Base-by-base conservation (phyloP, 92 coral and sea anemone genomes). In the Hydrozoanthus gracilis region DNA sequence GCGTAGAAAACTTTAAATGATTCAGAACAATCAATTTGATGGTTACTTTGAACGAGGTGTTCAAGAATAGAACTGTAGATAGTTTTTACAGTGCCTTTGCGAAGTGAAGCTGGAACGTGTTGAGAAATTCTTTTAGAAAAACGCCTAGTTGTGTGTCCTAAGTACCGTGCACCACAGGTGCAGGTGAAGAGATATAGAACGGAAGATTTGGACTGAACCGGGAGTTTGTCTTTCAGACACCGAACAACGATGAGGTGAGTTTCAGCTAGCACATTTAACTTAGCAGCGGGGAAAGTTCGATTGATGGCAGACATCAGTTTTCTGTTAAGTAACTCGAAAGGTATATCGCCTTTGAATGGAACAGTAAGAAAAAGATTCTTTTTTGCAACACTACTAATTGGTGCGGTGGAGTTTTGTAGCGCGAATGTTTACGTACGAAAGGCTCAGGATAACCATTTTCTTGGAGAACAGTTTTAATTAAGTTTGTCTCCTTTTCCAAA, bases 381-480 rank as follows among this genome's bases (percentile, higher is more conserved):
- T 52, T 52, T 52, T 11, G 60, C 6, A 52, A 52, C 60, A 5
- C 6, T 52, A 52, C 5, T 11, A 52, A 11, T 52, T 5, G 60
- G 5, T 52, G 11, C 6, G 11, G 6, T 52, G 60, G 60, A 52
- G 60, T 52, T 52, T 52, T 52, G 60, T 5, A 11, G 60, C 60
- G 60, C 11, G 60, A 52, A 11, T 52, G 60, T 52, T 52, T 52
- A 5, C 11, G 60, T 5, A 52, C 60, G 60, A 52, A 52, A 52
- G 60, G 5, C 5, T 52, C 11, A 52, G 60, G 5, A 52, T 52
- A 52, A 52, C 11, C 60, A 5, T 52, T 52, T 7, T 56, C 0
- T 0, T 0, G 0, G 0, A 56, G 0, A 3, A 0, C 0, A 1
- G 3, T 1, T 8, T 56, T 0, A 9, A 1, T 0, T 0, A 9